phyloP scores from a whole-genome alignment of 1,140 invertebrate species.

The Drosophila obscura region DNA sequence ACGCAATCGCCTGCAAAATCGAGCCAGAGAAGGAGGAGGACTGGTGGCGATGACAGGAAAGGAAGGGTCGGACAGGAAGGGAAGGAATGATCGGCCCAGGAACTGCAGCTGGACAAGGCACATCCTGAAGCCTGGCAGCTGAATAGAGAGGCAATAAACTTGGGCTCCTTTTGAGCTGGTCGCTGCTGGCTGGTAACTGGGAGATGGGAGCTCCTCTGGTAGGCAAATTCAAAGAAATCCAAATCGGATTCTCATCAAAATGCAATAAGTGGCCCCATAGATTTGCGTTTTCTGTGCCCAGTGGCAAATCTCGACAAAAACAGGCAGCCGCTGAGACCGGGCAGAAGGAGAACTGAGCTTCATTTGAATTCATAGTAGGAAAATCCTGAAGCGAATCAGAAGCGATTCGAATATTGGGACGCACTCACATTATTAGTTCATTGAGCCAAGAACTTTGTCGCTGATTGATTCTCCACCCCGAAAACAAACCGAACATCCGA shows the following conservation, averaged over 20 bases:
- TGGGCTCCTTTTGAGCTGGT: neutral
- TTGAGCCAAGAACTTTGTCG: conserved; percentile 32
- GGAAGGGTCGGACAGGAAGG: neutral
- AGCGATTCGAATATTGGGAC: neutral
- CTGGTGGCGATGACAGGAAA: neutral
- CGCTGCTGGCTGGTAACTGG: no score
- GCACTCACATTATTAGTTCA: conserved; percentile 34
- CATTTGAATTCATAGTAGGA: neutral
- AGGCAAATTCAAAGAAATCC: conserved; percentile 34
- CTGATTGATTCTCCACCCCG: conserved; percentile 49
- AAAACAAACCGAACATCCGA: conserved; percentile 17
- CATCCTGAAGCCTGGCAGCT: conserved; percentile 26
- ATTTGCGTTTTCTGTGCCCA: conserved; percentile 13
- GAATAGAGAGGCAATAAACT: conserved; percentile 17
- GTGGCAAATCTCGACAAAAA: neutral
- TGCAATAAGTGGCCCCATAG: conserved; percentile 50
- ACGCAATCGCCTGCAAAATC: conserved; percentile 21
- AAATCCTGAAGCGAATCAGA: neutral
- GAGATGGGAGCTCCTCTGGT: neutral
- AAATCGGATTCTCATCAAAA: conserved; percentile 47
- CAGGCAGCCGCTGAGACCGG: no score
- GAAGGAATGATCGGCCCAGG: no score
- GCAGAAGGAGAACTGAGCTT: neutral
- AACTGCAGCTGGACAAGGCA: conserved; percentile 15
- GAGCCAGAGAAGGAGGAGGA: neutral